A percentile compares a stretch with the other conserved stretches of the same genome.
These are phyloP conservation scores for Phalanger gymnotis DNA, from an alignment of 2,797 vertebrate species.

Conservation along the genomic window DNA sequence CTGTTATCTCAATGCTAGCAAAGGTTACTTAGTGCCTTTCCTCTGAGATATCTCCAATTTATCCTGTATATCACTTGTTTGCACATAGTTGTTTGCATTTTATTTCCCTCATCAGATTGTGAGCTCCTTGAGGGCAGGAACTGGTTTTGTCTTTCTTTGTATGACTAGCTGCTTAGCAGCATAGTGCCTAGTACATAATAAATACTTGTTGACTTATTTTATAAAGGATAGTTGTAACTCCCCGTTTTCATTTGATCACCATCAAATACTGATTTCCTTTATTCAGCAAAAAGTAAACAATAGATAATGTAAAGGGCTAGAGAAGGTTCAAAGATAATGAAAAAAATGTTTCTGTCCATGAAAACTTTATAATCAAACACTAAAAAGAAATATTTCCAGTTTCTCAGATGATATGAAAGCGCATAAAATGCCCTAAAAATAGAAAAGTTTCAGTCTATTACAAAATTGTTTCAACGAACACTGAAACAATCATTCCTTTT, in stretches of 20 bases:
- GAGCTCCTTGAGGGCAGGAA: neutral
- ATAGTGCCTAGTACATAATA: neutral
- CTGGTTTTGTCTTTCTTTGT: neutral
- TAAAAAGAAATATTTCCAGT: neutral
- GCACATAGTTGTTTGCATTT: neutral
- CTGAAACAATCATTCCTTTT: conserved; percentile 16
- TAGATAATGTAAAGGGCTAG: neutral
- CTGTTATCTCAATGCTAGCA: conserved; percentile 4
- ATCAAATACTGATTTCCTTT: neutral
- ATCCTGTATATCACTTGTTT: neutral
- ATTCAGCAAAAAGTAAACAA: neutral
- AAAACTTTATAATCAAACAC: neutral
- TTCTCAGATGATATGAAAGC: neutral
- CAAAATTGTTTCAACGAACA: conserved; percentile 42
- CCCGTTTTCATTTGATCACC: neutral
- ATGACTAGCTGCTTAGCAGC: neutral
- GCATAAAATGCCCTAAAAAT: conserved; percentile 31
- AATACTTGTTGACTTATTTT: neutral
- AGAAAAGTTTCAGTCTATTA: neutral
- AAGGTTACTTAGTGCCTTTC: neutral
- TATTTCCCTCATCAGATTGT: neutral
- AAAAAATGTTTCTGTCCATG: neutral
- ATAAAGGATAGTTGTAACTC: neutral
- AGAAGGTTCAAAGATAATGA: neutral
- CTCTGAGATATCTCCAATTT: conserved; percentile 41